Evolutionary conservation across 2,888 invertebrate genomes (phyloP).

Genomic region (Stomorhina lunata): DNA sequence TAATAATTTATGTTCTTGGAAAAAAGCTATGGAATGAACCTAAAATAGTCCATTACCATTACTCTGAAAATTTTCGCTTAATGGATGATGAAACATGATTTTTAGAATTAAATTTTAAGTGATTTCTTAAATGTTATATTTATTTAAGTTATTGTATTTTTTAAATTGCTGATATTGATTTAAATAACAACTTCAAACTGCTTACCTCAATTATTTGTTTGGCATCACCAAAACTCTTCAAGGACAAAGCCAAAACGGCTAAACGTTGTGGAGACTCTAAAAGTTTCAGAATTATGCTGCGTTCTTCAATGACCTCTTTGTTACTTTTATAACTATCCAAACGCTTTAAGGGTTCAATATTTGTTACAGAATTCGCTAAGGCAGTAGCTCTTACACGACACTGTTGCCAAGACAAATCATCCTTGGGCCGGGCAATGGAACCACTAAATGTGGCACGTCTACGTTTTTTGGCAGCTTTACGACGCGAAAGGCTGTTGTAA

Average conservation of each 20-base stretch:
- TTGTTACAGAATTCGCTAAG: conserved; percentile 54
- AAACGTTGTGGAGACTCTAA: conserved; percentile 87
- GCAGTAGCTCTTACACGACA: conserved; percentile 29
- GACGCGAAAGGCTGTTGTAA: conserved; percentile 73
- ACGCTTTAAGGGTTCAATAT: conserved; percentile 30
- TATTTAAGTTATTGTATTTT: neutral
- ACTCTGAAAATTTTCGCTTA: conserved; percentile 56
- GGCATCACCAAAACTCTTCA: conserved; percentile 87
- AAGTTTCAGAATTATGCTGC: conserved; percentile 81
- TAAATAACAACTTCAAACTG: neutral
- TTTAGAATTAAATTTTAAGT: neutral
- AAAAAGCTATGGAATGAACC: conserved; percentile 61
- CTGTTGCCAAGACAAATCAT: conserved; percentile 30
- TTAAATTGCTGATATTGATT: too few species aligned
- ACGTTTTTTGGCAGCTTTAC: conserved; percentile 74
- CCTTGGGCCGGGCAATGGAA: conserved; percentile 22
- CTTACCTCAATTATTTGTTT: conserved; percentile 90
- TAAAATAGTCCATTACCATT: conserved; percentile 59
- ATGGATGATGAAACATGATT: conserved; percentile 22
- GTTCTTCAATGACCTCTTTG: conserved; percentile 63
- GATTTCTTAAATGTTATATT: conserved; percentile 14
- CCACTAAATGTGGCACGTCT: conserved; percentile 75
- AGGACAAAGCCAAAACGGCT: conserved; percentile 87
- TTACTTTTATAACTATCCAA: neutral
- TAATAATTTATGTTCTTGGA: conserved; percentile 1